Conservation (phyloP, 64 coral and sea anemone species). For the Montipora cactus region DNA sequence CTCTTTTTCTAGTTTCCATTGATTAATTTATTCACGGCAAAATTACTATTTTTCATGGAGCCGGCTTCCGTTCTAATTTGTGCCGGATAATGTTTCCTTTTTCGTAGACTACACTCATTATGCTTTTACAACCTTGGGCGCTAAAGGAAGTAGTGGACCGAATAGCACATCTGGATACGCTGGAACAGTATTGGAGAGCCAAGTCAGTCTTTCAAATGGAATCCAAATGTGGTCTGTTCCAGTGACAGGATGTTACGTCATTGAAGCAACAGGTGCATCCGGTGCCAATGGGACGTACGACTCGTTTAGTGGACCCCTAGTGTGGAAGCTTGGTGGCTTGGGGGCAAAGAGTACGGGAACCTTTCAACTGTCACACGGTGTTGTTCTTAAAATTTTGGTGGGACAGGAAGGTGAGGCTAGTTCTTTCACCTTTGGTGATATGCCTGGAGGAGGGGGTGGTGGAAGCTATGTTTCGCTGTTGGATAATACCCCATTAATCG, state of each 20-base stretch:
- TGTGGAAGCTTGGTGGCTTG: constrained; percentile 55
- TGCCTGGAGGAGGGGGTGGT: constrained; percentile 75
- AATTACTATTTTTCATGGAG: too few relatives aligned
- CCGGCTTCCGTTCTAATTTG: neutral
- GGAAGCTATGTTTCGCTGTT: constrained; percentile 67
- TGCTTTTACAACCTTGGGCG: constrained; percentile 69
- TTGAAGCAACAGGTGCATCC: constrained; percentile 73
- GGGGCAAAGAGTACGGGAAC: constrained; percentile 75
- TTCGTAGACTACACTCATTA: neutral
- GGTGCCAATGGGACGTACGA: constrained; percentile 50
- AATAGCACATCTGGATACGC: constrained; percentile 37
- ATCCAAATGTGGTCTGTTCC: constrained; percentile 75
- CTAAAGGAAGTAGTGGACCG: constrained; percentile 51
- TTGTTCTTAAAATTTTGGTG: constrained; percentile 76
- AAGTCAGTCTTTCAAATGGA: constrained; percentile 40
- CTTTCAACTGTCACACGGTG: constrained; percentile 55
- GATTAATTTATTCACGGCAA: too few relatives aligned
- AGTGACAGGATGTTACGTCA: constrained; percentile 63
- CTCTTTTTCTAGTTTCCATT: too few relatives aligned
- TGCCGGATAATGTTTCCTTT: neutral
- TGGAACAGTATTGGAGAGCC: constrained; percentile 48
- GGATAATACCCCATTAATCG: constrained; percentile 67
- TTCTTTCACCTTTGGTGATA: neutral
- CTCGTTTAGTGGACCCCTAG: neutral
- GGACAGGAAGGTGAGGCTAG: constrained; percentile 67